These are phyloP conservation scores for Morpho deidamia DNA, from an alignment of 2,888 invertebrate genomes.

Conservation along the genomic window DNA sequence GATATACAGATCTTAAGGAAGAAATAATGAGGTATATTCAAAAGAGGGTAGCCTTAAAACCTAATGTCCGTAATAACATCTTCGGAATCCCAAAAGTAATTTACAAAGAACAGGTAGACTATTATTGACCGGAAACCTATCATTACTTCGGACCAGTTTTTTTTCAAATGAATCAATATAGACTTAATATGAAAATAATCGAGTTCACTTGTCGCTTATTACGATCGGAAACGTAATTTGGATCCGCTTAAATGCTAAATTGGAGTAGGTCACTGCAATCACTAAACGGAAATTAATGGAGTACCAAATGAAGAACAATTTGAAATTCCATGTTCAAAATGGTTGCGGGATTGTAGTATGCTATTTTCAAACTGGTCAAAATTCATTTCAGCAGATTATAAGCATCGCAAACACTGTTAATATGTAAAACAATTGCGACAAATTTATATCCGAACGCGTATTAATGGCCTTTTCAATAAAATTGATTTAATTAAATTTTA, in stretches of 20 bases:
- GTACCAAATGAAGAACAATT: slow-evolving; percentile 26
- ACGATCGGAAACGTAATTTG: slow-evolving; percentile 49
- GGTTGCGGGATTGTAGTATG: slow-evolving; percentile 17
- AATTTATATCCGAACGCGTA: slow-evolving; percentile 3
- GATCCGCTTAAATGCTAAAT: slow-evolving; percentile 35
- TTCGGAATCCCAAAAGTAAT: slow-evolving; percentile 22
- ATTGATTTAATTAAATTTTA: slow-evolving; percentile 12
- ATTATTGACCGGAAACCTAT: slow-evolving; percentile 35
- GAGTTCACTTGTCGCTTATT: slow-evolving; percentile 60
- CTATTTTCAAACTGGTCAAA: slow-evolving; percentile 10
- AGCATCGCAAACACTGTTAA: background rate
- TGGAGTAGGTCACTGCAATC: slow-evolving; percentile 29
- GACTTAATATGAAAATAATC: slow-evolving; percentile 73
- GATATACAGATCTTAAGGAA: too few relatives aligned
- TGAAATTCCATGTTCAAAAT: slow-evolving; percentile 23
- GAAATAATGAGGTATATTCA: background rate
- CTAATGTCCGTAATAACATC: slow-evolving; percentile 14
- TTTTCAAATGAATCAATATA: slow-evolving; percentile 58
- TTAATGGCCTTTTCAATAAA: slow-evolving; percentile 12
- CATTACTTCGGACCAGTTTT: slow-evolving; percentile 58
- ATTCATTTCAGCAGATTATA: slow-evolving; percentile 9
- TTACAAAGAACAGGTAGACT: slow-evolving; percentile 25
- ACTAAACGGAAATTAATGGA: slow-evolving; percentile 26
- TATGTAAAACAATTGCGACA: slow-evolving; percentile 7
- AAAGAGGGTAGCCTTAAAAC: background rate